Base-by-base conservation (phyloP, 2,888 invertebrate species). In the Papilio gigon region DNA sequence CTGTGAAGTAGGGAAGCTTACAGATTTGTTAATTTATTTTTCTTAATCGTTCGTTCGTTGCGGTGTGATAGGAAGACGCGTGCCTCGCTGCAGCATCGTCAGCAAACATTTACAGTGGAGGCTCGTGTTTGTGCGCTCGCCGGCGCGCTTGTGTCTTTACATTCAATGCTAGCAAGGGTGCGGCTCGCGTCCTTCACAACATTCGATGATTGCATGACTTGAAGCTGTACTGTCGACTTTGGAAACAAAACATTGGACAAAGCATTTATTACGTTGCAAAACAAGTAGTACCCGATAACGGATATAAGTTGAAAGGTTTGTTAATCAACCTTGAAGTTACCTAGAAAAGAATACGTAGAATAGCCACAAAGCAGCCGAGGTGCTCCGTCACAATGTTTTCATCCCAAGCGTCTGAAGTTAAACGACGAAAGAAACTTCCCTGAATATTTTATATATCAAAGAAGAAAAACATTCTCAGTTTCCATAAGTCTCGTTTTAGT, bases 61-160 rank as follows among this genome's bases (percentile, higher is more conserved):
- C 75, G 74, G 80, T 82, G 80, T 80, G 69, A 80, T 40, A 35
- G 67, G 30, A 58, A 42, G n/a, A 71, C 71, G 44, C 62, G 65
- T 62, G 70, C 71, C 74, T 71, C 71, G 75, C 73, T 72, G 71
- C 74, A 65, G 60, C 67, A 67, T 70, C 71, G 67, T 73, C 74
- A 65, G 71, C 78, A 78, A 78, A 79, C 81, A 83, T 79, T 78
- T 79, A 79, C 79, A 77, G 75, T 77, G 74, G 77, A 73, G 77
- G 73, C 73, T 67, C 50, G 64, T 79, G 79, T 83, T 82, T 84
- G 79, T 78, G 72, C 76, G 78, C 76, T 73, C 73, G 74, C 73
- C 73, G 75, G 70, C 72, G 75, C 73, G 73, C 67, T 72, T 74
- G 78, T 77, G 76, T 76, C 74, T 74, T 75, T 74, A 71, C 73